Percentiles rank a stretch among this genome's conserved stretches.
These are phyloP conservation scores for Ctenosaura bakeri DNA, from an alignment of 2,797 vertebrate genomes.

Conservation along the genomic window DNA sequence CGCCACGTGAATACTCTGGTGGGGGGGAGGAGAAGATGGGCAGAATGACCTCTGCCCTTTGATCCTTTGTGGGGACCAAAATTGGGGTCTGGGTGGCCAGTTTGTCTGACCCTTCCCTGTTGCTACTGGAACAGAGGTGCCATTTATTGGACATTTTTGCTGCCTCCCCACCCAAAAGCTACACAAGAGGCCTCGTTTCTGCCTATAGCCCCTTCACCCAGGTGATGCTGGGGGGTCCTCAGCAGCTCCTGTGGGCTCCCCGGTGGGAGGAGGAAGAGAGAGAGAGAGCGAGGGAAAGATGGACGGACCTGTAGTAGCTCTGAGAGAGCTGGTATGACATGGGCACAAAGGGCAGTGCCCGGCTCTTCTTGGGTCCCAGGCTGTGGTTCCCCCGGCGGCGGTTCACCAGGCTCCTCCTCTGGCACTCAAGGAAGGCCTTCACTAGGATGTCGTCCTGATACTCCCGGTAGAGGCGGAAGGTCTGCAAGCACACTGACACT, in stretches of 20 bases:
- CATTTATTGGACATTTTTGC: no score
- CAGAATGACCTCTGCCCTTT: no score
- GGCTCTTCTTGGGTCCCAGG: slow-evolving; percentile 90
- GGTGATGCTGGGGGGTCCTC: no score
- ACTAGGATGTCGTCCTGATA: slow-evolving; percentile 89
- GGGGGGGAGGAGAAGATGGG: not conserved
- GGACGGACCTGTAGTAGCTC: slow-evolving; percentile 90
- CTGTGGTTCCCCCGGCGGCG: slow-evolving; percentile 87
- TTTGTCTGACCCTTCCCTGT: not conserved
- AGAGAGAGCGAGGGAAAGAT: no score
- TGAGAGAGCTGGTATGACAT: slow-evolving; percentile 99
- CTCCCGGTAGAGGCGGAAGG: slow-evolving; percentile 90
- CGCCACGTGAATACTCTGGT: slow-evolving; percentile 92
- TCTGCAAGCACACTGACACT: slow-evolving; percentile 75
- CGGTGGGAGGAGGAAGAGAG: no score
- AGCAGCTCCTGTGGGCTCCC: no score
- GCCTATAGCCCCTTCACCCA: not conserved
- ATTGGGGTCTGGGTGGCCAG: no score
- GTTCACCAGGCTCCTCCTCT: slow-evolving; percentile 89
- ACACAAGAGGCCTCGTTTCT: not conserved
- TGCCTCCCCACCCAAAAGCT: no score
- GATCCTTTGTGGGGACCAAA: no score
- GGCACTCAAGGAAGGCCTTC: slow-evolving; percentile 89
- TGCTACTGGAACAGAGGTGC: no score
- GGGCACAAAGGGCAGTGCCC: slow-evolving; percentile 91